Conservation (phyloP, 2,797 vertebrate genomes). For the Phrynocephalus forsythii region DNA sequence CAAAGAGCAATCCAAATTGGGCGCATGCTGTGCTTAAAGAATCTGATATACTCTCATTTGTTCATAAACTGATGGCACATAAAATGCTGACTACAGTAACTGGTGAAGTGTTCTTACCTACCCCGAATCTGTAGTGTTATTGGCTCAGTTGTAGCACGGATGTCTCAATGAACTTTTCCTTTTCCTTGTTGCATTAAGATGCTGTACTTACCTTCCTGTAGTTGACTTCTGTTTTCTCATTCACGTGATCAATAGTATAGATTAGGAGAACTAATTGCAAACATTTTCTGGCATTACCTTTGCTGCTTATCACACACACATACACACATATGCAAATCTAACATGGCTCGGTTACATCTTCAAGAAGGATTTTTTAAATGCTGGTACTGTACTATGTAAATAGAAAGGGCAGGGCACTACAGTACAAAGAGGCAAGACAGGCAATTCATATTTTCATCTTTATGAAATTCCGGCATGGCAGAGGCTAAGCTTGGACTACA, state of each 20-base stretch:
- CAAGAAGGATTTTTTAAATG: not conserved
- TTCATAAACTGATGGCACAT: not conserved
- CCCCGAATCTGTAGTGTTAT: slow-evolving; percentile 14
- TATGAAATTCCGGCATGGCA: not conserved
- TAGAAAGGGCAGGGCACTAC: not conserved
- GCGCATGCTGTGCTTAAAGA: not conserved
- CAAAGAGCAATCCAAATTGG: not conserved
- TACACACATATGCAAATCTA: not conserved
- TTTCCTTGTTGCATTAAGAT: not conserved
- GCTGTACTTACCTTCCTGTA: not conserved
- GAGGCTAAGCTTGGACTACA: not conserved
- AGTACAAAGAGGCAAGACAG: not conserved
- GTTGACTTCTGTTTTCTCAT: slow-evolving; percentile 12
- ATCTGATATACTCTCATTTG: not conserved
- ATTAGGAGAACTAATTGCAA: not conserved
- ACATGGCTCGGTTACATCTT: not conserved
- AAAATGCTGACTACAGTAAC: not conserved
- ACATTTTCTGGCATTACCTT: not conserved
- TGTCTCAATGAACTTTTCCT: slow-evolving; percentile 1
- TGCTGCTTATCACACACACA: not conserved
- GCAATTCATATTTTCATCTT: not conserved
- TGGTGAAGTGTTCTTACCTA: not conserved
- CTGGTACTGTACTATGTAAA: not conserved
- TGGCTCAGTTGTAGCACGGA: slow-evolving; percentile 14
- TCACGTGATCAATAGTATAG: not conserved